Evolutionary conservation across 2,113 vertebrate genomes (phyloP), one percentile per base, ranked within the genome.

Genomic region (Ploceus nigricollis): DNA sequence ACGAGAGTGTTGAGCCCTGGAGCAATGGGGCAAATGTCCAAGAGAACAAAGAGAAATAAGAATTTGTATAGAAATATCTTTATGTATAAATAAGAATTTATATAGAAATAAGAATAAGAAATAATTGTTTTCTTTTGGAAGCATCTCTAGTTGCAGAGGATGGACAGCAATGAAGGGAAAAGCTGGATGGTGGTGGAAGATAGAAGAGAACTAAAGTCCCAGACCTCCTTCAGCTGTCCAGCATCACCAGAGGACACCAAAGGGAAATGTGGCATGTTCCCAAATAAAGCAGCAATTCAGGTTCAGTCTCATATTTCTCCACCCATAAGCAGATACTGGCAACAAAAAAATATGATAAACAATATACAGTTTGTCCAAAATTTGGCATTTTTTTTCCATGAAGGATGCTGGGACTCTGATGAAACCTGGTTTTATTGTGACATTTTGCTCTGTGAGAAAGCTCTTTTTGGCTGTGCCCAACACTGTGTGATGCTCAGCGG

Each of bases 371-470:
- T 82, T 70, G 33, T 54, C 56, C 60, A 71, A 76, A 90, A 58
- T 15, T 22, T 35, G 51, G 13, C 39, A 7, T 25, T 77, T 92
- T 88, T 84, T 84, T 57, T 22, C 31, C 13, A 27, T 19, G 35
- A 70, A 84, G 21, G 23, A 4, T 81, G 51, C 37, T 87, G 51
- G 25, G 11, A 56, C 75, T 56, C 51, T 86, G 86, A 65, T 80
- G 63, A 94, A 87, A 75, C 33, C 40, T 82, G 48, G 13, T 82
- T 94, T 91, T 66, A 47, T 35, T 0, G 0, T 83, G 79, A 82
- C 69, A 89, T 94, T 97, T 93, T 79, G 81, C 65, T 94, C 73
- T 78, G 22, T 56, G 87, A 95, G 75, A 79, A 78, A 90, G 39
- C 57, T 94, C 87, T 91, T 68, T 48, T 64, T 82, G 82, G 65